Evolutionary conservation across 2,888 invertebrate species (phyloP), one percentile per base, ranked within the genome.

Genomic region (Drosophila flavopinicola): DNA sequence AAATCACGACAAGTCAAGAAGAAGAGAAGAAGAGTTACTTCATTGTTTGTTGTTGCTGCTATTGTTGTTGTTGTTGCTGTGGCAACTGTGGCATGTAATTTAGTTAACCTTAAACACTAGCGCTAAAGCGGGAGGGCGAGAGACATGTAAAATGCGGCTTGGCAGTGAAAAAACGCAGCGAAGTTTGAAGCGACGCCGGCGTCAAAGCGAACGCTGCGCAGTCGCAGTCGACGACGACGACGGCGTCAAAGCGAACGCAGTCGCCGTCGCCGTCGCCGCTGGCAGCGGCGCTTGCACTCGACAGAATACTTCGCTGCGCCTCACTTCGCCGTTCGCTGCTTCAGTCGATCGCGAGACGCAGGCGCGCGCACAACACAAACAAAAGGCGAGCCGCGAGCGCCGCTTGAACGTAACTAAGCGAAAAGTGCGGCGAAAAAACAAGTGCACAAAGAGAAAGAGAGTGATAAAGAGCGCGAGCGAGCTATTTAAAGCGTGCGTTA

Each of bases 61-160:
- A n/a, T 27, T 54, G 29, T 20, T 60, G 27, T n/a, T 53, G 52
- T 32, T 73, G 68, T 63, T 75, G 53, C 70, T 69, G 66, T 74
- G 61, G 75, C 63, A 69, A 73, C 75, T 76, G 67, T 70, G 61
- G 72, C 75, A 75, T 77, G 71, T 76, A 76, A 76, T 77, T 77
- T 67, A 24, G 58, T 68, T 76, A 76, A 76, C 77, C 76, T 76
- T 74, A 77, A 74, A 45, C 67, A 29, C 41, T 30, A 52, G 49
- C 52, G 29, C 15, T 11, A 37, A 49, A 27, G 11, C 13, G 39
- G 39, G 33, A 5, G 6, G 23, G n/a, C n/a, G 15, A 6, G 9
- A 25, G 13, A 15, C 44, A 3, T n/a, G 27, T 30, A 24, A 47
- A 20, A 32, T 32, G 53, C n/a, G n/a, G n/a, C 63, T 41, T 84